phyloP scores from a whole-genome alignment of 2,797 vertebrate genomes.

The Rhinatrema bivittatum region DNA sequence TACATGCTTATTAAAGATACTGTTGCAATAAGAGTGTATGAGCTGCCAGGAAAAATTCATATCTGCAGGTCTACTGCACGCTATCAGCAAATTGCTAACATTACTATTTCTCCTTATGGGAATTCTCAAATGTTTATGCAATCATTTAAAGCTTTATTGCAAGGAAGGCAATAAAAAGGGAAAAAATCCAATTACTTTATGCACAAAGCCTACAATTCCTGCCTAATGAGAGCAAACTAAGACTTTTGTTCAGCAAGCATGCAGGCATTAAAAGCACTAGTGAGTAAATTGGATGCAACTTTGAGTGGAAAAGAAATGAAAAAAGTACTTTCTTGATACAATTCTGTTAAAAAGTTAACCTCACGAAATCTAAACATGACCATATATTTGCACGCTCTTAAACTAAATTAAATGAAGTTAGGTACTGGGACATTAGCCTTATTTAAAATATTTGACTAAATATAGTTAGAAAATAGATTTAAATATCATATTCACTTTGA shows the following conservation, averaged over 20 bases:
- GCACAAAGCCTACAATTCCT: slow-evolving; percentile 39
- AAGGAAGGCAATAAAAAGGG: slow-evolving; percentile 37
- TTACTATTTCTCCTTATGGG: slow-evolving; percentile 30
- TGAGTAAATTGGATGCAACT: slow-evolving; percentile 44
- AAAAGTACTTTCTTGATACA: slow-evolving; percentile 18
- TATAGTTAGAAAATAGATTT: no score
- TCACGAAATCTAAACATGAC: no score
- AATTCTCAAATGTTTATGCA: slow-evolving; percentile 44
- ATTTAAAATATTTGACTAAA: no score
- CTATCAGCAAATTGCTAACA: slow-evolving; percentile 32
- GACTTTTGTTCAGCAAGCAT: slow-evolving; percentile 30
- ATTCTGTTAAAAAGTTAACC: slow-evolving; percentile 14
- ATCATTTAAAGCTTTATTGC: slow-evolving; percentile 45
- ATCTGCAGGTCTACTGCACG: slow-evolving; percentile 24
- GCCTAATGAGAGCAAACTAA: slow-evolving; percentile 43
- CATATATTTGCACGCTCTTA: no score
- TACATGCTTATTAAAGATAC: slow-evolving; percentile 16
- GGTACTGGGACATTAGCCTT: no score
- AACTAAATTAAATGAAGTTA: no score
- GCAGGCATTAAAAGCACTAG: slow-evolving; percentile 17
- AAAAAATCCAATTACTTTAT: slow-evolving; percentile 57
- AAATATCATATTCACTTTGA: no score
- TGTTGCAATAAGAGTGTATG: slow-evolving; percentile 13
- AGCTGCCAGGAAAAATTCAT: slow-evolving; percentile 25
- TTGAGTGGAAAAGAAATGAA: slow-evolving; percentile 30